Evolutionary conservation across 2,888 invertebrate species (phyloP), one percentile per base, ranked within the genome.

Genomic region (Ischnura elegans): DNA sequence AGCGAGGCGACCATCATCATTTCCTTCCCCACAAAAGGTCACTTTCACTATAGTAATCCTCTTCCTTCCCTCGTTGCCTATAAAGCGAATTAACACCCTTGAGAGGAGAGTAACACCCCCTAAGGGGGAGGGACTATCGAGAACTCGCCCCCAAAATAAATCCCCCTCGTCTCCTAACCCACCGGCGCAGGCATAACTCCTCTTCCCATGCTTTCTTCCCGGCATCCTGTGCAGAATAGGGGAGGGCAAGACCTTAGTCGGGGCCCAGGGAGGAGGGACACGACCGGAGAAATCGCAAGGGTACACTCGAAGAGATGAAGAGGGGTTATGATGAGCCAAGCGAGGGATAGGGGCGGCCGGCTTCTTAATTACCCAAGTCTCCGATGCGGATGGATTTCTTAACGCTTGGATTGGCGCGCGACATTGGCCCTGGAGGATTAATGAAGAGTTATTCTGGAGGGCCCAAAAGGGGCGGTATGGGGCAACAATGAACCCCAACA

Each of bases 341-440:
- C 25, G 43, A 25, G 25, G 0, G 51, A 55, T 25, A 25, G 19
- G 6, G 51, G 25, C 21, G 55, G 42, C 43, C 51, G 61, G 43
- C 43, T 43, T 90, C 90, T 61, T 90, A 55, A 61, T 90, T 90
- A 90, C 90, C 61, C 43, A 8, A 36, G 90, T 90, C 90, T 90
- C 10, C 90, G 51, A 51, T 51, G 87, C 36, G 87, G 87, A 51
- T 21, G 87, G 36, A 36, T 51, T 51, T 51, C 51, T 43, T 47
- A 51, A 51, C 87, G 87, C 55, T 43, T 61, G 29, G 61, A n/a
- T 43, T 61, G 90, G 76, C 29, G 29, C n/a, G 25, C 5, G 55
- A 29, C n/a, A 66, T 61, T 66, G 42, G 90, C 13, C 36, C 76
- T 8, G 36, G 10, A 29, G 76, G 36, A 76, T 76, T 36, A 29